Conservation (phyloP, 2,113 vertebrate genomes). For the Dolichallabes microphthalmus region DNA sequence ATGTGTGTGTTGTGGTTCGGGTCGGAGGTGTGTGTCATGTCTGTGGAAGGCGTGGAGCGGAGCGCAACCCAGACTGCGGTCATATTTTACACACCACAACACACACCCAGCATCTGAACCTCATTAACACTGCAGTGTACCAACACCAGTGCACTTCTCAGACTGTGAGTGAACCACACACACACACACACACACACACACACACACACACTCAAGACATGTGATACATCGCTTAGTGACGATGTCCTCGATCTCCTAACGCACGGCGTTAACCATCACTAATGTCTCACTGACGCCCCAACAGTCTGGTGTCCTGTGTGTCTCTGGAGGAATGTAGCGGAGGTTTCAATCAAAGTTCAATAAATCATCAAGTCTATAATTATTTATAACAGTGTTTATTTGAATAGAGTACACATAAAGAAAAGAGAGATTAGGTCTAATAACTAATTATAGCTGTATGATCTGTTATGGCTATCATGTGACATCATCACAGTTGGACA, state of each 20-base stretch:
- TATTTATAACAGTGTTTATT: slow-evolving; percentile 25
- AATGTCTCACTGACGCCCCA: neutral
- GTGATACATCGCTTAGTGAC: neutral
- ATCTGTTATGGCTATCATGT: neutral
- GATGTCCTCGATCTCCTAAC: neutral
- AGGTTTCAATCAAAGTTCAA: neutral
- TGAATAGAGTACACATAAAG: neutral
- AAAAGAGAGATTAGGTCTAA: neutral
- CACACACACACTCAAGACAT: neutral
- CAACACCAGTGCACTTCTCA: neutral
- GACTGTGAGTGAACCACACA: neutral
- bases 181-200: neutral
- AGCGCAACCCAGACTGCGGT: slow-evolving; percentile 23
- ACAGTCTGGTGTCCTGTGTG: neutral
- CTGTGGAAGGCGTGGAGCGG: neutral
- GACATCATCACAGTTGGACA: neutral
- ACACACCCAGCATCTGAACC: slow-evolving; percentile 17
- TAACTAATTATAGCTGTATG: neutral
- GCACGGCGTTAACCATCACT: neutral
- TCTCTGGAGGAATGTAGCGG: neutral
- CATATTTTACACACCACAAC: slow-evolving; percentile 10
- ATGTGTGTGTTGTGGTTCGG: neutral
- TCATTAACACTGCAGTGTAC: slow-evolving; percentile 11
- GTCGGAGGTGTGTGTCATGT: neutral
- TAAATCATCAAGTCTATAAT: neutral